Percentiles rank a stretch among this genome's conserved stretches.
Conservation (phyloP, 1,140 invertebrate genomes). For the Proales similis region DNA sequence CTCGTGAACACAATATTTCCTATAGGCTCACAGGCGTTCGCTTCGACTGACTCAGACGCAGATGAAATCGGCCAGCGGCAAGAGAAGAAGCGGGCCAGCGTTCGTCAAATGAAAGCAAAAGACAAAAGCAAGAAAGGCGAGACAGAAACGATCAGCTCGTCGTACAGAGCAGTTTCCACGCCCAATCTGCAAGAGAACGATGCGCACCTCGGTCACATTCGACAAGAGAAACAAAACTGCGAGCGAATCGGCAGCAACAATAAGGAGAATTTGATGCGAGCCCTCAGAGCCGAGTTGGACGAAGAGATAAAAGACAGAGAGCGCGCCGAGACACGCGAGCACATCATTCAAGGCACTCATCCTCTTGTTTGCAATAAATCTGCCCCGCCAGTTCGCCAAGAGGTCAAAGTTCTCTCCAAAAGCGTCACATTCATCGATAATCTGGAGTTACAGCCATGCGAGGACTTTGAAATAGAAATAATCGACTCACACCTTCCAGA, state of each 20-base stretch:
- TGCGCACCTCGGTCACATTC: no score
- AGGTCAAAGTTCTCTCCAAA: slow-evolving; percentile 22
- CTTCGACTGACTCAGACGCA: not conserved
- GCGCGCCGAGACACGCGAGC: not conserved
- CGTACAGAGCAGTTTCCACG: no score
- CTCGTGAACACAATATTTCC: slow-evolving; percentile 6
- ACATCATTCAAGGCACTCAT: not conserved
- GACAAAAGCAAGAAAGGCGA: slow-evolving; percentile 15
- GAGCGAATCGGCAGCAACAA: not conserved
- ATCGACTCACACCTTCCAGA: no score
- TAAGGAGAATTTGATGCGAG: not conserved
- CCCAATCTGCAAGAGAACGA: no score
- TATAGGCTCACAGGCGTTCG: not conserved
- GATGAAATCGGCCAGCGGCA: no score
- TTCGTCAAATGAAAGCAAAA: slow-evolving; percentile 20
- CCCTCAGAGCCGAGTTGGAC: slow-evolving; percentile 15
- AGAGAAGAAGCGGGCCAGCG: slow-evolving; percentile 17
- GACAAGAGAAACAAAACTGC: no score
- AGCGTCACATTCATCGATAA: slow-evolving; percentile 34
- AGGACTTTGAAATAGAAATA: no score
- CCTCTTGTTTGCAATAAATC: not conserved
- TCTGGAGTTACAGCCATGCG: no score
- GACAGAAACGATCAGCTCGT: no score
- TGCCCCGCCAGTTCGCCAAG: not conserved
- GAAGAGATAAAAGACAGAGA: slow-evolving; percentile 33